Percentiles rank a stretch among this genome's conserved stretches.
Conservation (phyloP, 2,113 vertebrate genomes). For the Crypturellus undulatus region DNA sequence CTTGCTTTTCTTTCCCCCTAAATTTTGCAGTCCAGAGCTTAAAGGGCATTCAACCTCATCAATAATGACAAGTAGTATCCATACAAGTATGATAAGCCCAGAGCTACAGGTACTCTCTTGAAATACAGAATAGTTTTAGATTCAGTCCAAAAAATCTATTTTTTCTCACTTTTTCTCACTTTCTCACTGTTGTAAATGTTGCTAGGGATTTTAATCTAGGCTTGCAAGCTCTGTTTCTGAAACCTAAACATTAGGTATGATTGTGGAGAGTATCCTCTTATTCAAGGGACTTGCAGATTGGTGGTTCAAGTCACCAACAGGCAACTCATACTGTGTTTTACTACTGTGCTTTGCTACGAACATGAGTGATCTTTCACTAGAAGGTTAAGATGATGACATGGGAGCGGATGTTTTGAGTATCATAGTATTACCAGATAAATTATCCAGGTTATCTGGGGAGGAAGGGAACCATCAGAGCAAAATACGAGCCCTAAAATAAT, state of each 20-base stretch:
- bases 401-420: background rate
- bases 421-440: background rate
- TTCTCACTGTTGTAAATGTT: background rate
- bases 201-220: background rate
- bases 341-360: background rate
- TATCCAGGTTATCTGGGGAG: background rate
- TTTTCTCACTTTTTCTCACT: background rate
- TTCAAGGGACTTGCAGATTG: background rate
- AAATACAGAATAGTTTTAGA: background rate
- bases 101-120: background rate
- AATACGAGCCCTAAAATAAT: background rate
- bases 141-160: background rate
- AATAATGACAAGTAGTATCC: background rate
- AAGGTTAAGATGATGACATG: background rate
- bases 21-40: background rate
- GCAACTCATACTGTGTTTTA: background rate
- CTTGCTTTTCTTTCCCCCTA: background rate
- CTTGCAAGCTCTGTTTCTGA: background rate
- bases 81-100: background rate
- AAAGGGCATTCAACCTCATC: background rate
- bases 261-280: background rate
- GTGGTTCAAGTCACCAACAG: background rate
- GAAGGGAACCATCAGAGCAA: background rate
- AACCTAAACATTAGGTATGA: background rate
- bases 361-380: background rate